These are phyloP conservation scores for Neomonachus schauinslandi DNA, from an alignment of 2,113 vertebrate genomes.

Conservation along the genomic window DNA sequence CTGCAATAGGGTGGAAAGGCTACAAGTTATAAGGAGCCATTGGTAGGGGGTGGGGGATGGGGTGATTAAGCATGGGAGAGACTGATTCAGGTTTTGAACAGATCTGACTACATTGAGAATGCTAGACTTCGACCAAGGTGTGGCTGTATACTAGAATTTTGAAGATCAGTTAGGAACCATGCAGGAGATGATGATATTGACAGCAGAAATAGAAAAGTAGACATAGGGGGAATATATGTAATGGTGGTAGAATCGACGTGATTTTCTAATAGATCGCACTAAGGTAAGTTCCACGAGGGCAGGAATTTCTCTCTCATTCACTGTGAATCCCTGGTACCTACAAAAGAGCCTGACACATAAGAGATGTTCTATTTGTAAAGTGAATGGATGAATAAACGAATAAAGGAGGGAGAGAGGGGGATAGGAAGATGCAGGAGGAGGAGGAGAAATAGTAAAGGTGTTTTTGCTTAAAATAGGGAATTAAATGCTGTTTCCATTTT, in stretches of 20 bases:
- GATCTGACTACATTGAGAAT: not conserved
- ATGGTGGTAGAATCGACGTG: not conserved
- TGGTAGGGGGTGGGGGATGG: accelerated
- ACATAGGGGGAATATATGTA: not conserved
- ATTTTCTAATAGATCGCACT: not conserved
- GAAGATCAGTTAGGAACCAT: not conserved
- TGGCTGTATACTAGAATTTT: not conserved
- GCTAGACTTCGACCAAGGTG: not conserved
- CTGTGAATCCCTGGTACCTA: not conserved
- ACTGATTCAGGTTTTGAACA: not conserved
- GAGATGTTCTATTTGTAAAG: not conserved
- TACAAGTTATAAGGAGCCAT: not conserved
- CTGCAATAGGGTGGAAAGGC: not conserved
- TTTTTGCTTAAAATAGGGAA: not conserved
- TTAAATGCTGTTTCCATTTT: not conserved
- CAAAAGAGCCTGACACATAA: not conserved
- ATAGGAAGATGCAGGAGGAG: not conserved
- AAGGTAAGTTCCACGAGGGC: not conserved
- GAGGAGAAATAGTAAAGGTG: not conserved
- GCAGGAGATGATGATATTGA: not conserved
- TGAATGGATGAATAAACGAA: not conserved
- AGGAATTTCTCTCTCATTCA: not conserved
- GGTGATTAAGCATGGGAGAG: not conserved
- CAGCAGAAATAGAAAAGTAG: not conserved
- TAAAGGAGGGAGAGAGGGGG: not conserved